phyloP scores from a whole-genome alignment of 2,888 invertebrate species.

The Drosophila affinis region DNA sequence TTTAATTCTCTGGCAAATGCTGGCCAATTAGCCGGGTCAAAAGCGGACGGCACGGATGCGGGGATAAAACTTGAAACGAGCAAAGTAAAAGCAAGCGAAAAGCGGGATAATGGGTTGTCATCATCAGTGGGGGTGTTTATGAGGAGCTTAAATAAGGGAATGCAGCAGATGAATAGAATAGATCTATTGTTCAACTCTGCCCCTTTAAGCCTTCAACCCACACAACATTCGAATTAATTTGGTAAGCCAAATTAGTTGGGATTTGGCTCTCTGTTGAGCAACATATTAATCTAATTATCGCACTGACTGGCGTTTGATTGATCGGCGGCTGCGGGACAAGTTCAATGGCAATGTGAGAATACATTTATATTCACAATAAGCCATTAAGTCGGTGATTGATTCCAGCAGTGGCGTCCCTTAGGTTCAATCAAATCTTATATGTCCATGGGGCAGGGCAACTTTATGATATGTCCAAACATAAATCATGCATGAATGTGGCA shows the following conservation, averaged over 20 bases:
- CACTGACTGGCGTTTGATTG: slow-evolving; percentile 23
- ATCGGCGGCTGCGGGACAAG: slow-evolving; percentile 12
- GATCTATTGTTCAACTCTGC: neutral
- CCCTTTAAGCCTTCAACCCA: neutral
- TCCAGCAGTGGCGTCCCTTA: slow-evolving; percentile 2
- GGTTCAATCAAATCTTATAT: slow-evolving; percentile 1
- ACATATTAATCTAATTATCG: slow-evolving; percentile 36
- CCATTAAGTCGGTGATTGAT: slow-evolving; percentile 44
- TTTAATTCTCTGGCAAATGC: neutral
- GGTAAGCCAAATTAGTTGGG: neutral
- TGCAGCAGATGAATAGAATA: neutral
- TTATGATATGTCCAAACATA: slow-evolving; percentile 43
- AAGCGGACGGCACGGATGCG: neutral
- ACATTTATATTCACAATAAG: slow-evolving; percentile 30
- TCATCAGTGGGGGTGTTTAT: neutral
- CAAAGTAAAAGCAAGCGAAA: neutral
- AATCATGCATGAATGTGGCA: slow-evolving; percentile 51
- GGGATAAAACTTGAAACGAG: neutral
- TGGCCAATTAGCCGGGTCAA: neutral
- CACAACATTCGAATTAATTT: neutral
- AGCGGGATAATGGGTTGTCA: neutral
- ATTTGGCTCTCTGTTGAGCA: neutral
- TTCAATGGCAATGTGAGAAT: slow-evolving; percentile 17
- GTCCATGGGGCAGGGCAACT: slow-evolving; percentile 10
- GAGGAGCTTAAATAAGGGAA: neutral